These are phyloP conservation scores for Crocuta crocuta DNA, from an alignment of 2,113 vertebrate genomes.

Conservation along the genomic window DNA sequence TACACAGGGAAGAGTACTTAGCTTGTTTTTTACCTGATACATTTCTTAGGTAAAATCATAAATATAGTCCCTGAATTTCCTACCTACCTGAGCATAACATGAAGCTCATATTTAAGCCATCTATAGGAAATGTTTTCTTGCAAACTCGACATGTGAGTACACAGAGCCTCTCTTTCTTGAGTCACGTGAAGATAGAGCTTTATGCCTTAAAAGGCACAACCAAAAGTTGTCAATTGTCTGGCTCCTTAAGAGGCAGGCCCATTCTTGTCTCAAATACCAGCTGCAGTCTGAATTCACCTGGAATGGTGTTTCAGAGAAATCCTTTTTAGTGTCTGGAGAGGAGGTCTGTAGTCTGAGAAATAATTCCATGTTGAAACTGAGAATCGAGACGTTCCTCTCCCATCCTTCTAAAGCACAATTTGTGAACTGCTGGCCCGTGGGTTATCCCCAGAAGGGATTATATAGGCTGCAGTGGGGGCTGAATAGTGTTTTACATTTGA, in stretches of 20 bases:
- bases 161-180: background rate
- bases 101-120: slow-evolving; percentile 34
- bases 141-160: background rate
- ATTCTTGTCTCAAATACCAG: background rate
- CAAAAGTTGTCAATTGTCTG: background rate
- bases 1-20: slow-evolving; percentile 47
- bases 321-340: background rate
- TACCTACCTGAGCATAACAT: slow-evolving; percentile 16
- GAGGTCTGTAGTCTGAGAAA: background rate
- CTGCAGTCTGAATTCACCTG: background rate
- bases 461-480: background rate
- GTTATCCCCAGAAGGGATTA: slow-evolving; percentile 55
- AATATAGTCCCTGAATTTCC: slow-evolving; percentile 51
- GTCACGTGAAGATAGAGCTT: background rate
- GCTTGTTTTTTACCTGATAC: background rate
- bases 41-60: slow-evolving; percentile 42
- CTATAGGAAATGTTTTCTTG: background rate
- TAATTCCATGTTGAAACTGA: background rate
- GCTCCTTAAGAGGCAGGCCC: background rate
- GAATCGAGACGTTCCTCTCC: background rate
- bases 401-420: slow-evolving; percentile 3
- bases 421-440: slow-evolving; percentile 4
- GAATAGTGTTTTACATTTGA: slow-evolving; percentile 72
- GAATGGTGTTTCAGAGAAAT: background rate
- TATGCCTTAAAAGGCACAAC: background rate